These are phyloP conservation scores for Papilio xuthus DNA, from an alignment of 1,140 invertebrate genomes.

Conservation along the genomic window DNA sequence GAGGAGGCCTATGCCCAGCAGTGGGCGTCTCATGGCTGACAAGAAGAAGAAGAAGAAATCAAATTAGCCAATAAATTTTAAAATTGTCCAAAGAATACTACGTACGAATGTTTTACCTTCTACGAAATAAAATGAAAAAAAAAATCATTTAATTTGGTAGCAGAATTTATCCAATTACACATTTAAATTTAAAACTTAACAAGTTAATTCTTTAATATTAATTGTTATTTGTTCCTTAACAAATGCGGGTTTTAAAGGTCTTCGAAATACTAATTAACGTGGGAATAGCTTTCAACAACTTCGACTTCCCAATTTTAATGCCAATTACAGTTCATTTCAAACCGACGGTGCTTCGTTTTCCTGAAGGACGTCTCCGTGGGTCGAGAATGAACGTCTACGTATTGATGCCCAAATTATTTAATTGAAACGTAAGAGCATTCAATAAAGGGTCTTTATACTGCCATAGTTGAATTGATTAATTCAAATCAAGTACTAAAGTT, in stretches of 20 bases:
- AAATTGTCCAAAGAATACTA: neutral
- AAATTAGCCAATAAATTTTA: neutral
- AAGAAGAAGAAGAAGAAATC: neutral
- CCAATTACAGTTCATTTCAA: constrained; percentile 24
- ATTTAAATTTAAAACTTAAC: neutral
- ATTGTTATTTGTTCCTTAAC: constrained; percentile 13
- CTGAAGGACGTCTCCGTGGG: constrained; percentile 31
- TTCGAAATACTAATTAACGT: constrained; percentile 30
- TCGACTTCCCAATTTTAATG: neutral
- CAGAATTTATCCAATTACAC: neutral
- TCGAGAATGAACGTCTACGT: neutral
- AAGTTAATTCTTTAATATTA: constrained; percentile 11
- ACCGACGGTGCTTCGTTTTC: constrained; percentile 11
- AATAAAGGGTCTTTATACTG: constrained; percentile 17
- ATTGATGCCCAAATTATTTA: constrained; percentile 27
- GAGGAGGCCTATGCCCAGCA: no score
- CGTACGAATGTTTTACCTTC: neutral
- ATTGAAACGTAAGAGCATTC: constrained; percentile 33
- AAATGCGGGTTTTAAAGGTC: constrained; percentile 32
- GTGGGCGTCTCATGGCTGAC: no score
- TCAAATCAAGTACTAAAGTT: neutral
- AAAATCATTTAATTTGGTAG: neutral
- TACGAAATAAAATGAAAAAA: neutral
- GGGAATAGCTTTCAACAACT: constrained; percentile 17
- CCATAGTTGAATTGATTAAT: neutral